phyloP scores from a whole-genome alignment of 2,113 vertebrate genomes.

The Montifringilla adamsi region DNA sequence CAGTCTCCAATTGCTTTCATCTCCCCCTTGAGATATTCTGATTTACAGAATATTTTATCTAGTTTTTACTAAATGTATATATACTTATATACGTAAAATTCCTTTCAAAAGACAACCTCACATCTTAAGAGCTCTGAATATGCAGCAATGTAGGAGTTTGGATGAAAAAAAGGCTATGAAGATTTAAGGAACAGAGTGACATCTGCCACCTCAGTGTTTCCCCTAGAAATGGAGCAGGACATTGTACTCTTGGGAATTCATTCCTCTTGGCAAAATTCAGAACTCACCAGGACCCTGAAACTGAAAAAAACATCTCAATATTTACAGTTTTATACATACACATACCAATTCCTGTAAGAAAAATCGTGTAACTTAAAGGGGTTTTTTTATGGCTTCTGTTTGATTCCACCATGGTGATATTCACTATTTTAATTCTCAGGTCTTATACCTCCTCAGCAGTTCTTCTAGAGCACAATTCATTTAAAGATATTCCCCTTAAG shows the following conservation, averaged over 20 bases:
- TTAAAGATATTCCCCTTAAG: not conserved
- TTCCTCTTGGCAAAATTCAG: slow-evolving; percentile 3
- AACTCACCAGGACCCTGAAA: slow-evolving; percentile 9
- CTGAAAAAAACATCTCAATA: not conserved
- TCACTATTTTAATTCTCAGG: not conserved
- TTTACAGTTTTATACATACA: not conserved
- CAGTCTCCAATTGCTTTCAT: slow-evolving; percentile 52
- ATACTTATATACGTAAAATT: not conserved
- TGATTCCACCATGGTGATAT: not conserved
- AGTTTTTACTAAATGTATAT: not conserved
- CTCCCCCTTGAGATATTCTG: slow-evolving; percentile 48
- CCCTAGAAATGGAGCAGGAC: slow-evolving; percentile 23
- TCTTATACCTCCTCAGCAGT: not conserved
- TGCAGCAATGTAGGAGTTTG: not conserved
- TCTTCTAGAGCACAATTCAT: not conserved
- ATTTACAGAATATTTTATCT: slow-evolving; percentile 70
- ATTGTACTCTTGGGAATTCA: not conserved
- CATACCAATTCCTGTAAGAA: not conserved
- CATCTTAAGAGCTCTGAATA: slow-evolving; percentile 38
- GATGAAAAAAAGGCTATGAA: slow-evolving; percentile 50
- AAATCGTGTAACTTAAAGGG: not conserved
- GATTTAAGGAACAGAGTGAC: slow-evolving; percentile 45
- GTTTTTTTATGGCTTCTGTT: not conserved
- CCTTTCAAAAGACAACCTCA: slow-evolving; percentile 22
- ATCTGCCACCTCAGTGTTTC: slow-evolving; percentile 27